Evolutionary conservation across 1,140 invertebrate genomes (phyloP), one percentile per base, ranked within the genome.

Genomic region (Panagrolaimus sp.): DNA sequence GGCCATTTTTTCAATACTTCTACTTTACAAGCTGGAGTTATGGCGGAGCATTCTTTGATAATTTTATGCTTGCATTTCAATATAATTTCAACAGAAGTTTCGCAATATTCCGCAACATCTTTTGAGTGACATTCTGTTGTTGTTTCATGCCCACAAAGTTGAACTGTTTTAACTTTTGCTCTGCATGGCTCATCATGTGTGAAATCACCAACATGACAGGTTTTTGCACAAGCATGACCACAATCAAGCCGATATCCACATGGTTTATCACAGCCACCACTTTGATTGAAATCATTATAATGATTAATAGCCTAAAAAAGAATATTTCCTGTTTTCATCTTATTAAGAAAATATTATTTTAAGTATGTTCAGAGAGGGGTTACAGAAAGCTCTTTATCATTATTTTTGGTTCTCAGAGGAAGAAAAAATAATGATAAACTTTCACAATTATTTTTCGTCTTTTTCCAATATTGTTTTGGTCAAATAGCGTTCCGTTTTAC

Each of bases 191-290:
- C 4, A 70, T 63, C 71, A 5, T 13, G 5, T 4, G 20, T 5
- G 5, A 4, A 70, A 62, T 14, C 70, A 14, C 2, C 1, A 3
- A 66, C 2, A 3, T 8, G 5, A 38, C 71, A 72, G 5, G 5
- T 5, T 42, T 74, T 73, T 31, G 75, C 31, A 38, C 72, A 73
- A 47, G 72, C 68, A 73, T 74, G 72, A 8, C 8, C 27, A 23
- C 44, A 45, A 31, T 11, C 5, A n/a, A 67, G 71, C 1, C 2
- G 4, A 72, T 43, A 9, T 38, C 4, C 71, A 46, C 72, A 73
- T 38, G 42, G 43, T 23, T 70, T 44, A 7, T 1, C 11, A 27
- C 72, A 73, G 7, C 7, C 71, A 38, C 71, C 71, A 53, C 70
- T 31, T 14, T 67, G 57, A 14, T 73, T 66, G 31, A 72, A 4